Conservation (phyloP, 1,140 invertebrate species). For the Brachionus calyciflorus region DNA sequence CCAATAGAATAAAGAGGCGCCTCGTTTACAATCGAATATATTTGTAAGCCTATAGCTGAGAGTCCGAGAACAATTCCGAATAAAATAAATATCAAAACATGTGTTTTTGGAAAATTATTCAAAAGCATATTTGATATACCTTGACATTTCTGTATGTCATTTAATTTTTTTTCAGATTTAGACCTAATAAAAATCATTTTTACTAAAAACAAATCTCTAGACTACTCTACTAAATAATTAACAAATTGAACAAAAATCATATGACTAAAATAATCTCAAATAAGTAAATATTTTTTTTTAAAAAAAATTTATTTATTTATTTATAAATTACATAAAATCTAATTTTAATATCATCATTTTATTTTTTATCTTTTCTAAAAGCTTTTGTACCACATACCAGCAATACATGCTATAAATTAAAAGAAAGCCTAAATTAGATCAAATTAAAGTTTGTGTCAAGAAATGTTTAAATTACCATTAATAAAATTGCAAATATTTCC, state of each 20-base stretch:
- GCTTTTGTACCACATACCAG: conserved; percentile 12
- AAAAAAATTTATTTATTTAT: not conserved
- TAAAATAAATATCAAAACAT: not conserved
- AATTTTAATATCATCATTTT: too few relatives aligned
- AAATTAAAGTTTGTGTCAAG: not conserved
- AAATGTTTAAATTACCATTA: conserved; percentile 63
- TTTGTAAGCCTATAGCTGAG: not conserved
- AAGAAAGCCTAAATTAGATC: not conserved
- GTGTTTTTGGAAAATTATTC: not conserved
- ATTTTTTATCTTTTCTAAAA: not conserved
- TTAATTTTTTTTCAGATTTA: conserved; percentile 7
- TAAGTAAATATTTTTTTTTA: conserved; percentile 4
- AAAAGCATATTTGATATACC: conserved; percentile 1
- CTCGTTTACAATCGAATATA: not conserved
- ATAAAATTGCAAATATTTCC: conserved; percentile 82
- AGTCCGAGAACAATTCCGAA: not conserved
- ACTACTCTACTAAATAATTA: too few relatives aligned
- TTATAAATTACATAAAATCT: too few relatives aligned
- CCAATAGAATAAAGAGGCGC: not conserved
- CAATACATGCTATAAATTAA: conserved; percentile 22
- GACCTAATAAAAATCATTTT: conserved; percentile 17
- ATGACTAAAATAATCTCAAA: not conserved
- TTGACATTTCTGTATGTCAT: not conserved
- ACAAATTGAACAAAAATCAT: not conserved
- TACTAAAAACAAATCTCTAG: not conserved